Percentiles rank a stretch among this genome's conserved stretches.
These are phyloP conservation scores for Brachionus asplanchnoidis DNA, from an alignment of 1,140 invertebrate genomes.

Conservation along the genomic window DNA sequence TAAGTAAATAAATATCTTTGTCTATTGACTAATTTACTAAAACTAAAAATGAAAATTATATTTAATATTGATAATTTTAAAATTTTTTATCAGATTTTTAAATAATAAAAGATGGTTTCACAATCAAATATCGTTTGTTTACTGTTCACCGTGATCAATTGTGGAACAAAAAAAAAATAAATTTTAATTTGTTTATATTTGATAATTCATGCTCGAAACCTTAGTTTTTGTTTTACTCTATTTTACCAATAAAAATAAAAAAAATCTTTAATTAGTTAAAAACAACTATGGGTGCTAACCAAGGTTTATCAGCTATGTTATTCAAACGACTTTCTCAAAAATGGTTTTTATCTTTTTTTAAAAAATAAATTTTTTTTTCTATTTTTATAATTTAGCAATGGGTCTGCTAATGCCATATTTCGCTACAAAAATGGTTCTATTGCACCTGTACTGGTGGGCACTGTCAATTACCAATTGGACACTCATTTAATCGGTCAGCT, in stretches of 20 bases:
- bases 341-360: neutral
- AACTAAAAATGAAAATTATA: too few species aligned
- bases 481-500: slow-evolving; percentile 24
- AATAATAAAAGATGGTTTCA: neutral
- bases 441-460: neutral
- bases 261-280: neutral
- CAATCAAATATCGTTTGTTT: neutral
- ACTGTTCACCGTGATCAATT: neutral
- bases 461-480: slow-evolving; percentile 37
- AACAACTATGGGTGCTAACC: slow-evolving; percentile 12
- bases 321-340: slow-evolving; percentile 36
- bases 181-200: too few species aligned
- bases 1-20: too few species aligned
- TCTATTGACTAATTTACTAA: too few species aligned
- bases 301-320: neutral
- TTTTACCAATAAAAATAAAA: too few species aligned
- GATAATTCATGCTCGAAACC: neutral
- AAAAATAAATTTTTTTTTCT: neutral
- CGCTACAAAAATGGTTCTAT: slow-evolving; percentile 36
- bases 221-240: neutral
- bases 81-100: neutral
- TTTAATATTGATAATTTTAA: too few species aligned
- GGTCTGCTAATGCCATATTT: neutral
- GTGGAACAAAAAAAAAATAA: neutral
- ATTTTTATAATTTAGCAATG: slow-evolving; percentile 10